Base-by-base conservation (phyloP, 2,797 vertebrate species). In the Cephalopachus bancanus region DNA sequence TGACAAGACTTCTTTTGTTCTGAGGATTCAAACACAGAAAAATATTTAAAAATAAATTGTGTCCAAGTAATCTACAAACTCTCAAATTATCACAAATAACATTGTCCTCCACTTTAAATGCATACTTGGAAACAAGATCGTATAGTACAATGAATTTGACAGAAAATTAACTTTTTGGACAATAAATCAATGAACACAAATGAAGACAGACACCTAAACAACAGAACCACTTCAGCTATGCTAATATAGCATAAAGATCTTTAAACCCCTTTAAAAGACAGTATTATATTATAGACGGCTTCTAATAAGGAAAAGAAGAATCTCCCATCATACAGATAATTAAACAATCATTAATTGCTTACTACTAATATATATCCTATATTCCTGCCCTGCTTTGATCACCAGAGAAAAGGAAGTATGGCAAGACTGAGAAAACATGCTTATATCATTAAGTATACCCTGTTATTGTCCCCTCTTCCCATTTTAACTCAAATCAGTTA, bases 31-130 rank as follows among this genome's bases (percentile, higher is more conserved):
- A 93, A 92, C 80, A 89, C 0, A 97, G 51, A n/a, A 80, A 84
- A 96, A 84, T 92, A 90, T 60, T 90, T 14, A 28, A 57, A 94
- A 89, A 92, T 78, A 96, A 28, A 28, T 60, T 83, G 5, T 96
- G 71, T 80, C 37, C 33, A 92, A 88, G 30, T 59, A 92, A 86
- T 55, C 28, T 19, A 86, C 37, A 95, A 78, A 93, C 44, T 92
- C 88, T 91, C 53, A 97, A 96, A 88, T 91, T 79, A 95, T 76
- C 37, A 57, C 74, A 33, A 95, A 80, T 44, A 92, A 44, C 15
- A 80, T 83, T 83, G 12, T 71, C 60, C 91, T 94, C 28, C 24
- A 88, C 49, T 94, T 83, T 91, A 59, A 93, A 93, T 74, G 76
- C 26, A 93, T 10, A 83, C 49, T 83, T 94, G 37, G 57, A 97